Percentiles rank a stretch among this genome's conserved stretches.
Conservation (phyloP, 2,888 invertebrate genomes). For the Heliconius ismenius region DNA sequence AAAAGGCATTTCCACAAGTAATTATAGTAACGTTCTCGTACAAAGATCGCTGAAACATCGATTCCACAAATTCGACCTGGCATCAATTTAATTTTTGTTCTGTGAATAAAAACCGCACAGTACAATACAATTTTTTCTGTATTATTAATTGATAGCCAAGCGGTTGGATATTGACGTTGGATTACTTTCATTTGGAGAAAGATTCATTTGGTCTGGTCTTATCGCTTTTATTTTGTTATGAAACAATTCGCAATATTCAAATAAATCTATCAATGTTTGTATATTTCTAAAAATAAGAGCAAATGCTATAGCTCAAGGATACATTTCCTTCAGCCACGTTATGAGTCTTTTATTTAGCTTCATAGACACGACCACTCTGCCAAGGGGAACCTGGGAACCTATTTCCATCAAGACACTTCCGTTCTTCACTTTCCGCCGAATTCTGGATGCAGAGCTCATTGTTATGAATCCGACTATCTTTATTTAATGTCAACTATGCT, state of each 20-base stretch:
- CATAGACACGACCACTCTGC: too few species aligned
- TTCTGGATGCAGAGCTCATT: too few species aligned
- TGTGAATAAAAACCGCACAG: slow-evolving; percentile 36
- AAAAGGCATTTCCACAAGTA: slow-evolving; percentile 24
- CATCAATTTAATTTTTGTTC: slow-evolving; percentile 32
- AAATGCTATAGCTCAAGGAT: slow-evolving; percentile 9
- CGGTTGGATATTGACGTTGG: slow-evolving; percentile 41
- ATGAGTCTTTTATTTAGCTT: slow-evolving; percentile 11
- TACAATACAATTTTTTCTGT: slow-evolving; percentile 33
- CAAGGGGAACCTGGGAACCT: too few species aligned
- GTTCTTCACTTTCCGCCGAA: too few species aligned
- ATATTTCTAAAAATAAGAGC: not conserved
- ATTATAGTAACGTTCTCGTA: not conserved
- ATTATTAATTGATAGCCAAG: slow-evolving; percentile 40
- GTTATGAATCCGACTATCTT: slow-evolving; percentile 36
- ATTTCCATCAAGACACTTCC: too few species aligned
- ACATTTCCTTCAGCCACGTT: slow-evolving; percentile 15
- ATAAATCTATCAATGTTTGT: not conserved
- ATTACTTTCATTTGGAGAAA: slow-evolving; percentile 39
- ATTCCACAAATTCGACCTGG: slow-evolving; percentile 30
- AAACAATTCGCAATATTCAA: not conserved
- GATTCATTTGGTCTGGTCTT: slow-evolving; percentile 34
- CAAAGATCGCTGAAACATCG: slow-evolving; percentile 24
- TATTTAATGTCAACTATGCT: slow-evolving; percentile 43
- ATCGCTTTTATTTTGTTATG: slow-evolving; percentile 1